Evolutionary conservation across 2,888 invertebrate genomes (phyloP).

Genomic region (Nebria salina): DNA sequence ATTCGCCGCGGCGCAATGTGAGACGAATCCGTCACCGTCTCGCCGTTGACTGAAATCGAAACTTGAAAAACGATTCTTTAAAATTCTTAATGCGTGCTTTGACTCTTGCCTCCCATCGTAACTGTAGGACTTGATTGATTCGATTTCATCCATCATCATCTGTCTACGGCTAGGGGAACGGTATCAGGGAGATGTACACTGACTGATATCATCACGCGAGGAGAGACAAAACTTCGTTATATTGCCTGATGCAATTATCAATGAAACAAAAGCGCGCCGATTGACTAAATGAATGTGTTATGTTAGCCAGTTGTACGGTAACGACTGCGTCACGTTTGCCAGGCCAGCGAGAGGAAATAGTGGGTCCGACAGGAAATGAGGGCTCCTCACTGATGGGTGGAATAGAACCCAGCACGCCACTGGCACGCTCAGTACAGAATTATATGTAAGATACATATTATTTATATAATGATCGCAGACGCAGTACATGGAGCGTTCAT

Average conservation of each 20-base stretch:
- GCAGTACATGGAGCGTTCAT: constrained; percentile 43
- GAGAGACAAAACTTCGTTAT: constrained; percentile 2
- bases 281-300: not conserved
- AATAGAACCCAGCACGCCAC: constrained; percentile 36
- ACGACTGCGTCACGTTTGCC: not conserved
- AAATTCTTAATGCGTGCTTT: not conserved
- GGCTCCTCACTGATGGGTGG: not conserved
- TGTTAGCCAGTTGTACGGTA: not conserved
- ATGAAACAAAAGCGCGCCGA: not conserved
- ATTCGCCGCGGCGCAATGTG: not conserved
- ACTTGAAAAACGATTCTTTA: not conserved
- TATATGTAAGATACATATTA: constrained; percentile 44
- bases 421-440: constrained; percentile 28
- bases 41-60: not conserved
- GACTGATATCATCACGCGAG: constrained; percentile 14
- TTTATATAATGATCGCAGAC: constrained; percentile 45
- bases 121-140: not conserved
- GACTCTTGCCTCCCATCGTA: not conserved
- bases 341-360: not conserved
- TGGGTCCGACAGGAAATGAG: constrained; percentile 1
- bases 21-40: not conserved
- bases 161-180: not conserved
- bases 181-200: not conserved
- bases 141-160: not conserved
- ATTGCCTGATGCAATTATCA: constrained; percentile 1